Conservation (phyloP, 2,797 vertebrate species). For the Sebastes paucispinis region DNA sequence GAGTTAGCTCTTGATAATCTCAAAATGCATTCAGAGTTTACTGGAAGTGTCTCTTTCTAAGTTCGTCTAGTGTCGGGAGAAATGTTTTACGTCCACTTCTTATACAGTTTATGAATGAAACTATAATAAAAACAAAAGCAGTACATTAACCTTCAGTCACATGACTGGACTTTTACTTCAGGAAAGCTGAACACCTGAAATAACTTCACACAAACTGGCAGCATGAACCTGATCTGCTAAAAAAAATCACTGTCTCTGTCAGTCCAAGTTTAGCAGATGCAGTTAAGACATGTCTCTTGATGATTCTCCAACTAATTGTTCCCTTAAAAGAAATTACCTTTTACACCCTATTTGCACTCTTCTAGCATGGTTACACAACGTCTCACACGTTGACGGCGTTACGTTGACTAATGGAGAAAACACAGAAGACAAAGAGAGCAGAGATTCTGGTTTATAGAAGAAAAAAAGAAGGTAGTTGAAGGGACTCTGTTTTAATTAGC, state of each 20-base stretch:
- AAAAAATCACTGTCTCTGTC: neutral
- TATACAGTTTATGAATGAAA: neutral
- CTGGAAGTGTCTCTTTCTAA: neutral
- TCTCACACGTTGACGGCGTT: slow-evolving; percentile 52
- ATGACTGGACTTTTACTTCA: neutral
- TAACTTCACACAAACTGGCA: neutral
- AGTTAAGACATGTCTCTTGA: slow-evolving; percentile 10
- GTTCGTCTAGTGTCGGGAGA: neutral
- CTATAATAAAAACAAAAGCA: neutral
- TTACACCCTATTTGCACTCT: slow-evolving; percentile 31
- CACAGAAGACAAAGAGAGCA: slow-evolving; percentile 45
- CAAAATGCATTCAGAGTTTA: neutral
- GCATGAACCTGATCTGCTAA: neutral
- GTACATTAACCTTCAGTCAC: neutral
- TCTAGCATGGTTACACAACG: slow-evolving; percentile 22
- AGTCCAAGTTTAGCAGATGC: neutral
- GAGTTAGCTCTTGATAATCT: neutral
- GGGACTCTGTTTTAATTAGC: slow-evolving; percentile 87
- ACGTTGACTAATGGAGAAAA: slow-evolving; percentile 67
- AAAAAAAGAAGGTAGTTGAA: slow-evolving; percentile 34
- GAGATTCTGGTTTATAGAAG: slow-evolving; percentile 27
- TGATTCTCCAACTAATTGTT: slow-evolving; percentile 49
- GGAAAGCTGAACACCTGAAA: neutral
- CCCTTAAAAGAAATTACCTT: slow-evolving; percentile 31
- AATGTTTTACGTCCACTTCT: neutral